Evolutionary conservation across 2,888 invertebrate genomes (phyloP).

Genomic region (Crossocerus cetratus): DNA sequence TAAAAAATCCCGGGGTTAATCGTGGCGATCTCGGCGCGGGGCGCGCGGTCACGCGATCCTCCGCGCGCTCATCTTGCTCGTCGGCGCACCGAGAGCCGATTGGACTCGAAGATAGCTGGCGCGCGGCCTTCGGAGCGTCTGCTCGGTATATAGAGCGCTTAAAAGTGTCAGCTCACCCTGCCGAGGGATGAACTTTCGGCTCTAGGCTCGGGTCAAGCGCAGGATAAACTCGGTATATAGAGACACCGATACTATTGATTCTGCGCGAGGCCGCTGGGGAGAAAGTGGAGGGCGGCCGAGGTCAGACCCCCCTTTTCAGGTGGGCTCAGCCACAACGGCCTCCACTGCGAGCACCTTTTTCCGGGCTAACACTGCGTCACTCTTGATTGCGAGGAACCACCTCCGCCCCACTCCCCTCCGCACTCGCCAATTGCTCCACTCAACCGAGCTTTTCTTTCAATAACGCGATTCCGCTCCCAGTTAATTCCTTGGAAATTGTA

Average conservation of each 20-base stretch:
- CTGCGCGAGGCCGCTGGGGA: conserved; percentile 45
- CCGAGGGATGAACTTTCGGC: conserved; percentile 36
- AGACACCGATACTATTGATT: conserved; percentile 59
- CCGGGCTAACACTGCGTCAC: conserved; percentile 41
- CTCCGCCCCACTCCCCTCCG: no score
- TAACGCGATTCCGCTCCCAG: no score
- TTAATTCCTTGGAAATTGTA: no score
- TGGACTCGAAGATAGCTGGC: no score
- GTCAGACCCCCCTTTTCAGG: conserved; percentile 50
- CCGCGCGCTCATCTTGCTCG: no score
- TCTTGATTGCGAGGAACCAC: conserved; percentile 41
- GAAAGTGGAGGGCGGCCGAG: conserved; percentile 51
- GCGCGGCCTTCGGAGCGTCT: no score
- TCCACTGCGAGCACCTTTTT: conserved; percentile 33
- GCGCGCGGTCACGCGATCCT: no score
- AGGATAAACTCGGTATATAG: conserved; percentile 45
- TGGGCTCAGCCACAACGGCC: conserved; percentile 33
- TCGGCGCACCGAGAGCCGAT: no score
- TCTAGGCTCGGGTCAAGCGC: conserved; percentile 38
- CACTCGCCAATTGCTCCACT: neutral
- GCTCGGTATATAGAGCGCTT: no score
- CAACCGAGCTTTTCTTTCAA: no score
- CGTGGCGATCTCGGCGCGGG: no score
- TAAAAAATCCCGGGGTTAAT: no score
- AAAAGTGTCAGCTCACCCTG: neutral